Percentiles rank a stretch among this genome's conserved stretches.
Evolutionary conservation across 1,140 invertebrate genomes (phyloP).

Genomic region (Achatina immaculata): DNA sequence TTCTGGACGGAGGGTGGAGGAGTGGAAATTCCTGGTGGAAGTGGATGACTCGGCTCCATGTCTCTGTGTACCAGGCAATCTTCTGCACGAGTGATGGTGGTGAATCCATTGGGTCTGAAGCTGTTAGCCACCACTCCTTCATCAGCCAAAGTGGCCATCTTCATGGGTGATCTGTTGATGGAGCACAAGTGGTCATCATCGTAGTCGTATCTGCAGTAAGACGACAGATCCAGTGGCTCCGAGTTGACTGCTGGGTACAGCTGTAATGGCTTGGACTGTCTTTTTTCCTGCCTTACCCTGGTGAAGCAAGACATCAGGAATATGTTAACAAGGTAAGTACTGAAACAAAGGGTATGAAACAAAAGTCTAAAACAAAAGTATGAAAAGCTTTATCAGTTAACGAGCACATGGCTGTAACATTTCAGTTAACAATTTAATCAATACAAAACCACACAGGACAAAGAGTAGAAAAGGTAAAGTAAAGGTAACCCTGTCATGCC

Average conservation of each 20-base stretch:
- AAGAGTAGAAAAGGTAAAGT: too few species aligned
- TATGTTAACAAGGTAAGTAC: too few species aligned
- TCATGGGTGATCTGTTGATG: slow-evolving; percentile 62
- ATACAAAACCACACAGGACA: too few species aligned
- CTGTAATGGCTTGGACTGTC: slow-evolving; percentile 46
- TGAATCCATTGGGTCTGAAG: slow-evolving; percentile 32
- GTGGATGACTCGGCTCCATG: slow-evolving; percentile 11
- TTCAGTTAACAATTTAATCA: too few species aligned
- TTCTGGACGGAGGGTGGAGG: slow-evolving; percentile 36
- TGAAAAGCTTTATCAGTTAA: too few species aligned
- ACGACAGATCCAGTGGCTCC: slow-evolving; percentile 44
- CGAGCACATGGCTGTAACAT: too few species aligned
- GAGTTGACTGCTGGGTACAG: slow-evolving; percentile 49
- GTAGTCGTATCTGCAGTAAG: slow-evolving; percentile 52
- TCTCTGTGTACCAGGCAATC: neutral
- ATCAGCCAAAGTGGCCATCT: slow-evolving; percentile 57
- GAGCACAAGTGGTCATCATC: slow-evolving; percentile 63
- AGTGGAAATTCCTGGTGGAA: slow-evolving; percentile 5
- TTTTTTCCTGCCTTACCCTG: slow-evolving; percentile 26
- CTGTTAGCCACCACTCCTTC: slow-evolving; percentile 38
- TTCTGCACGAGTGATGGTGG: slow-evolving; percentile 28
- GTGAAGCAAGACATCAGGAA: too few species aligned
- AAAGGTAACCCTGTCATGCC: too few species aligned
- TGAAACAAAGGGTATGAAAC: too few species aligned
- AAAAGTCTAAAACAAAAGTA: too few species aligned